phyloP scores from a whole-genome alignment of 2,888 invertebrate genomes.

The Reticulitermes lucifugus region DNA sequence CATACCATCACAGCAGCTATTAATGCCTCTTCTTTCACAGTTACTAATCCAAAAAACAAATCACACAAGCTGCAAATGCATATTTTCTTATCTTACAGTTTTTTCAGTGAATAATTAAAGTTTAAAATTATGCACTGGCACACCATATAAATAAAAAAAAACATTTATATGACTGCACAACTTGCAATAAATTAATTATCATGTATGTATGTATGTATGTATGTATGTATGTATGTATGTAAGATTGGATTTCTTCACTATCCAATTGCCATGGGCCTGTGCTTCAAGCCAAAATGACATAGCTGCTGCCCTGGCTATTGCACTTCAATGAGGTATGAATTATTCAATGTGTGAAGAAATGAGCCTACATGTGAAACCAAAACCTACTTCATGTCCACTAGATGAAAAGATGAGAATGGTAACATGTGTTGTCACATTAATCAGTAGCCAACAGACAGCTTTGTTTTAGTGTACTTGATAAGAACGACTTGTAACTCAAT shows the following conservation, averaged over 20 bases:
- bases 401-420: background rate
- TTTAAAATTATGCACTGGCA: too few species aligned
- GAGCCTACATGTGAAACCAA: too few species aligned
- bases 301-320: background rate
- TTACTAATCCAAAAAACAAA: background rate
- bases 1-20: too few species aligned
- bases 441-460: background rate
- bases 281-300: background rate
- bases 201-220: background rate
- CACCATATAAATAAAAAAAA: too few species aligned
- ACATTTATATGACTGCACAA: too few species aligned
- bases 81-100: background rate
- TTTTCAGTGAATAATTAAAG: background rate
- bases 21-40: background rate
- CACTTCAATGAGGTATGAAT: too few species aligned
- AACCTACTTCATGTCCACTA: background rate
- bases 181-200: background rate
- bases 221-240: background rate
- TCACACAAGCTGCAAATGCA: background rate
- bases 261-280: background rate
- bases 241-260: background rate
- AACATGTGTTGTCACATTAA: background rate
- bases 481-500: background rate
- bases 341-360: too few species aligned
- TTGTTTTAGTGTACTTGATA: background rate